These are phyloP conservation scores for Cynoglossus semilaevis DNA, from an alignment of 2,113 vertebrate species.

Conservation along the genomic window DNA sequence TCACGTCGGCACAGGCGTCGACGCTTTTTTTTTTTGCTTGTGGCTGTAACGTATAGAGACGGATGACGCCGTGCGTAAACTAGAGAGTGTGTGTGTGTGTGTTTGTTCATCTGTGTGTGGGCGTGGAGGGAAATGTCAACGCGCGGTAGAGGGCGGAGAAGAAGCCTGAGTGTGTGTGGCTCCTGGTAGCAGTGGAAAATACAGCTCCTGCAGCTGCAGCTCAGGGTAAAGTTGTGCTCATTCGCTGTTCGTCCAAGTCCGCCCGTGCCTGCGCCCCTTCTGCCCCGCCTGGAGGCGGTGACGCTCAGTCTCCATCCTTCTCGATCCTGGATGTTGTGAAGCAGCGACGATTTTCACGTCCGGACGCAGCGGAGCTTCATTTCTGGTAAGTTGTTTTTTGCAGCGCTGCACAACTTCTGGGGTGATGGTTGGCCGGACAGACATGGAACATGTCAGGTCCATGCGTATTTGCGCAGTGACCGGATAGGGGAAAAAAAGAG, in stretches of 20 bases:
- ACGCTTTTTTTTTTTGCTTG: constrained; percentile 10
- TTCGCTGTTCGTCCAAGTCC: not conserved
- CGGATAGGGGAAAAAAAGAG: too few relatives aligned
- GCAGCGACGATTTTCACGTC: constrained; percentile 27
- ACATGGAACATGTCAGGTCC: too few relatives aligned
- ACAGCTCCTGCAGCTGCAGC: not conserved
- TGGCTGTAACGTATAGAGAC: constrained; percentile 18
- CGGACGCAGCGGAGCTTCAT: constrained; percentile 20
- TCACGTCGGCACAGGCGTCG: constrained; percentile 8
- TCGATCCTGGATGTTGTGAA: constrained; percentile 54
- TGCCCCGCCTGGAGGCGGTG: not conserved
- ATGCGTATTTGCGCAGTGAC: not conserved
- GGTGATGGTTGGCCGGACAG: too few relatives aligned
- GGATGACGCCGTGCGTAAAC: constrained; percentile 48
- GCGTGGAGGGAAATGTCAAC: constrained; percentile 56
- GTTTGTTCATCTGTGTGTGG: constrained; percentile 35
- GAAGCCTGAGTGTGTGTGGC: constrained; percentile 15
- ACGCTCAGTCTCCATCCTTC: constrained; percentile 35
- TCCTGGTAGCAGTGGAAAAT: not conserved
- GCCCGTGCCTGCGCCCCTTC: not conserved
- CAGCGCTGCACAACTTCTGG: constrained; percentile 14
- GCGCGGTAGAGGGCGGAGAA: constrained; percentile 23
- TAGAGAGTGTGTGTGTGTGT: constrained; percentile 20
- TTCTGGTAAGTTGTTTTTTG: constrained; percentile 52
- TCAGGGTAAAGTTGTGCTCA: constrained; percentile 22